Evolutionary conservation across 2,888 invertebrate species (phyloP), one percentile per base, ranked within the genome.

Genomic region (Nemotelus nigrinus): DNA sequence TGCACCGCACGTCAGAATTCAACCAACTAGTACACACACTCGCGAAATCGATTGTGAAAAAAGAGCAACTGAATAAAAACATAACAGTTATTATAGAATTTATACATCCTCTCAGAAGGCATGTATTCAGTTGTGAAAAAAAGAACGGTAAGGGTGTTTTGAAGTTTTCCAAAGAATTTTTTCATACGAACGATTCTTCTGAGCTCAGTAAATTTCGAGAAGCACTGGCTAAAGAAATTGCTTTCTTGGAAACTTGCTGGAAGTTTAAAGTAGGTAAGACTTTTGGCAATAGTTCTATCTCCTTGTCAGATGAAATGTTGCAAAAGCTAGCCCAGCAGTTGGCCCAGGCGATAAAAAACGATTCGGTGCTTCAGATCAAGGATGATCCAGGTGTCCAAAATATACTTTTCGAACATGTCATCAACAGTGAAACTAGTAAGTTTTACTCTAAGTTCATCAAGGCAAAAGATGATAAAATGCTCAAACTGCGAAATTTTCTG

Each of bases 1-100:
- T 74, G 39, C 39, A 63, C 50, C 44, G 8, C 5, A 60, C 50
- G 39, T 74, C 74, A 5, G 60, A 74, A 3, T 74, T 74, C 41
- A 48, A 74, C 5, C 25, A 41, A 3, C 48, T 74, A 6, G 39
- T 74, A 4, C 60, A 60, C 8, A 10, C 50, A 2, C 50, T 74
- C 7, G 60, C 48, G 7, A 5, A n/a, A 10, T 41, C 8, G 25
- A 39, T 47, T 2, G 60, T 60, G 6, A 25, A 72, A 25, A n/a
- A 7, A n/a, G 4, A 6, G 3, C 45, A 3, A 48, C 25, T 74
- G 7, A 50, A 74, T 5, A 74, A 60, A 44, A 47, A 41, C 43
- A 8, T 70, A 3, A 4, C 3, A 3, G 7, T 47, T n/a, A 48
- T 74, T 1, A 74, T 63, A 8, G 45, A 60, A 2, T 74, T 41